Percentiles rank a stretch among this genome's conserved stretches.
Evolutionary conservation across 2,113 vertebrate genomes (phyloP).

Genomic region (Poeciliopsis retropinna): DNA sequence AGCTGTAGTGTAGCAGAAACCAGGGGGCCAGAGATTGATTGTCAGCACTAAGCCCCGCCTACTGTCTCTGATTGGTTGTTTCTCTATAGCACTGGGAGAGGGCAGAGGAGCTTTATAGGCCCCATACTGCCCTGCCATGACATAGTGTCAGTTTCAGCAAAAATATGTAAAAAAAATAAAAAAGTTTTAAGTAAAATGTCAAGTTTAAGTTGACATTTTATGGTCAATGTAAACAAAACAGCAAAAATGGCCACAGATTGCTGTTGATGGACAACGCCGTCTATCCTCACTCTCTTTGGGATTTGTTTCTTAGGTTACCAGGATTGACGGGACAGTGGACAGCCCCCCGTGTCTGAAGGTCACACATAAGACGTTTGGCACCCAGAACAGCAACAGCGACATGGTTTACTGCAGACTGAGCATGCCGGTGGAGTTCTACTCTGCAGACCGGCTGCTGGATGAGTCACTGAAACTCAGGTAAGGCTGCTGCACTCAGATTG

Average conservation of each 20-base stretch:
- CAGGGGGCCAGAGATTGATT: no score
- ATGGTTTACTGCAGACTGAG: slow-evolving; percentile 95
- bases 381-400: slow-evolving; percentile 91
- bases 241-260: not conserved
- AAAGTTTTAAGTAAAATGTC: no score
- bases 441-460: slow-evolving; percentile 75
- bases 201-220: no score
- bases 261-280: not conserved
- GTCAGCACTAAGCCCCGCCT: no score
- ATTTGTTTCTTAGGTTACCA: slow-evolving; percentile 82
- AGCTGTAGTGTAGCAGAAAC: no score
- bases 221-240: no score
- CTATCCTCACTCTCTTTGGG: not conserved
- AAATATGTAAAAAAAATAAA: no score
- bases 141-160: no score
- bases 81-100: no score
- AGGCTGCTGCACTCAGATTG: not conserved
- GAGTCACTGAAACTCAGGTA: slow-evolving; percentile 76
- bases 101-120: no score
- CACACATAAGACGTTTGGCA: slow-evolving; percentile 94
- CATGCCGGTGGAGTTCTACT: slow-evolving; percentile 92
- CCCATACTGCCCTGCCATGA: no score
- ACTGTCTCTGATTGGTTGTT: no score
- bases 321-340: slow-evolving; percentile 94
- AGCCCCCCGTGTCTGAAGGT: slow-evolving; percentile 95